phyloP scores from a whole-genome alignment of 2,113 vertebrate genomes.

The Oophaga pumilio region DNA sequence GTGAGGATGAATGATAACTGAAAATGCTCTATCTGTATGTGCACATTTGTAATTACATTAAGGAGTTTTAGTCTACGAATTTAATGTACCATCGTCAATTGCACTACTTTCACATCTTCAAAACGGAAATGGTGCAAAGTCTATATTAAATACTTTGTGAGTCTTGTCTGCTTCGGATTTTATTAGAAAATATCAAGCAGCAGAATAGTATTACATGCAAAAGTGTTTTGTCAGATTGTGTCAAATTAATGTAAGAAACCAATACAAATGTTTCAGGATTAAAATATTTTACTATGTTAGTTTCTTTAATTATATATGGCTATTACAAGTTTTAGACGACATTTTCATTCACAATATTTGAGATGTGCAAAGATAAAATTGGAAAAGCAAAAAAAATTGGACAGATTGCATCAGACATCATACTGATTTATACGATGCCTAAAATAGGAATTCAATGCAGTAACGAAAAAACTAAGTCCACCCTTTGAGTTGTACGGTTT shows the following conservation, averaged over 20 bases:
- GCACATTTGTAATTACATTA: constrained; percentile 39
- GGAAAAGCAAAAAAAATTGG: background rate
- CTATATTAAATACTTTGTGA: background rate
- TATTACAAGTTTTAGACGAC: background rate
- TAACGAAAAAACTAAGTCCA: too few relatives aligned
- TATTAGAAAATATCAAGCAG: constrained; percentile 3
- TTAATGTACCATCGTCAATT: background rate
- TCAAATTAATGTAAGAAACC: background rate
- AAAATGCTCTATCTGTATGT: constrained; percentile 23
- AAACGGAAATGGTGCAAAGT: background rate
- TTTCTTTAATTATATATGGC: background rate
- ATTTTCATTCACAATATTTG: background rate
- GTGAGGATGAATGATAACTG: constrained; percentile 34
- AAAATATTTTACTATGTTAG: background rate
- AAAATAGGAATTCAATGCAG: background rate
- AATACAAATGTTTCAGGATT: constrained; percentile 14
- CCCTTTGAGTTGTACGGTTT: too few relatives aligned
- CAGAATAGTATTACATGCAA: background rate
- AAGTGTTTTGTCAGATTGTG: constrained; percentile 1
- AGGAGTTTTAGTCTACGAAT: constrained; percentile 9
- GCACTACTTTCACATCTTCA: background rate
- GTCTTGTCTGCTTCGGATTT: background rate
- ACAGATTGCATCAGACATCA: background rate
- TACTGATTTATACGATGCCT: background rate
- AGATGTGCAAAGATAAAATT: background rate